Conservation (phyloP, 2,113 vertebrate genomes). For the Nothobranchius furzeri region DNA sequence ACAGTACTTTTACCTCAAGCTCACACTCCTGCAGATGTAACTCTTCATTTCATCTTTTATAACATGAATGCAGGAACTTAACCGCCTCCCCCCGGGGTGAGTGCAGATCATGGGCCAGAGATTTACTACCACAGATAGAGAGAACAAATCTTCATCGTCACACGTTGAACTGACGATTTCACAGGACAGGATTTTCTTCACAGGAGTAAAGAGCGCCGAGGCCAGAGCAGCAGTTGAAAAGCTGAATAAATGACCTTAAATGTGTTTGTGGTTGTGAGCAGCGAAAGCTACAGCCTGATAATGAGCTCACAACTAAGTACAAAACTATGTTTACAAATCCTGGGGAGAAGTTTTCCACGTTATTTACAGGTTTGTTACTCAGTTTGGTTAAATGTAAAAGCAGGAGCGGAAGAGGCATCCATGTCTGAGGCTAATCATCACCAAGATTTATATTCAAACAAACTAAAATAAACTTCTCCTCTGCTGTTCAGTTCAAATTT, state of each 20-base stretch:
- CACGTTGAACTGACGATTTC: not conserved
- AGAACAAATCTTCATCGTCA: not conserved
- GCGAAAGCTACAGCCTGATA: not conserved
- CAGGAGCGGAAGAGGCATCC: too few relatives aligned
- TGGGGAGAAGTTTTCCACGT: not conserved
- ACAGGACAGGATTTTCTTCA: not conserved
- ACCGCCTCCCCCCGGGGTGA: not conserved
- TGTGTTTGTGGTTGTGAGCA: not conserved
- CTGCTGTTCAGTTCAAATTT: too few relatives aligned
- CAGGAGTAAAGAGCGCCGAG: not conserved
- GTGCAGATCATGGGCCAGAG: conserved; percentile 10
- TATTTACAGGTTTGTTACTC: not conserved
- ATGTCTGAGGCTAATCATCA: too few relatives aligned
- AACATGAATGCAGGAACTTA: conserved; percentile 1
- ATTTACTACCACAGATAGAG: not conserved
- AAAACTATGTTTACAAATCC: not conserved
- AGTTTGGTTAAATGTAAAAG: not conserved
- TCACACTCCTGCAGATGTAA: conserved; percentile 23
- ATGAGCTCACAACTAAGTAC: not conserved
- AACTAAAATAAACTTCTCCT: too few relatives aligned
- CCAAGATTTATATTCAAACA: too few relatives aligned
- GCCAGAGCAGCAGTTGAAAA: not conserved
- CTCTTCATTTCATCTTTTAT: conserved; percentile 17
- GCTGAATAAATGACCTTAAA: not conserved
- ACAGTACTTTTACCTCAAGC: conserved; percentile 17